Percentiles rank a stretch among this genome's conserved stretches.
phyloP scores from a whole-genome alignment of 2,797 vertebrate genomes.

The Liasis olivaceus region DNA sequence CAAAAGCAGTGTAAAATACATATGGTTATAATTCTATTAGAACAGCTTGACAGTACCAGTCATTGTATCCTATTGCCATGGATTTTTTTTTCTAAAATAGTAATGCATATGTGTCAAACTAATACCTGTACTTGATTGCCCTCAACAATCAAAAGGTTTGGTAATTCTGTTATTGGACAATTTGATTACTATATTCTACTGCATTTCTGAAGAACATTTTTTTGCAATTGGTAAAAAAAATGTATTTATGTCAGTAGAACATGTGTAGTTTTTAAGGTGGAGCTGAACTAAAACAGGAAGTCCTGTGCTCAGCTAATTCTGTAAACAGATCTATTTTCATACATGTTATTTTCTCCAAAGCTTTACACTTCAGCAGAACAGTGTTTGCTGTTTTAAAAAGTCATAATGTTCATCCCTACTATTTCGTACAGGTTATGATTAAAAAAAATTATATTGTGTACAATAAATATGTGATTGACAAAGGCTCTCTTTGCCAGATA shows the following conservation, averaged over 20 bases:
- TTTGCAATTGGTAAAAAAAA: slow-evolving; percentile 51
- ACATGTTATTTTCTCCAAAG: slow-evolving; percentile 26
- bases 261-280: slow-evolving; percentile 56
- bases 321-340: slow-evolving; percentile 65
- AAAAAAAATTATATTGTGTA: background rate
- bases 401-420: background rate
- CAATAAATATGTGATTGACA: background rate
- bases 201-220: slow-evolving; percentile 5
- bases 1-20: background rate
- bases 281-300: slow-evolving; percentile 67
- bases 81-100: slow-evolving; percentile 35
- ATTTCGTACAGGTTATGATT: background rate
- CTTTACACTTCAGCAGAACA: background rate
- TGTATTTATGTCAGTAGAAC: slow-evolving; percentile 34
- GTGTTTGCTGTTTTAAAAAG: slow-evolving; percentile 18
- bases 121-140: background rate
- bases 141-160: accelerated
- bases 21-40: slow-evolving; percentile 52
- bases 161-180: background rate
- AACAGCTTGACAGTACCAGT: slow-evolving; percentile 45
- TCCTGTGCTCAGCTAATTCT: slow-evolving; percentile 40
- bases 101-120: slow-evolving; percentile 31
- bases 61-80: slow-evolving; percentile 50
- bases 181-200: background rate
- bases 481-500: background rate